These are phyloP conservation scores for Montipora cactus DNA, from an alignment of 64 coral and sea anemone genomes.

Conservation along the genomic window DNA sequence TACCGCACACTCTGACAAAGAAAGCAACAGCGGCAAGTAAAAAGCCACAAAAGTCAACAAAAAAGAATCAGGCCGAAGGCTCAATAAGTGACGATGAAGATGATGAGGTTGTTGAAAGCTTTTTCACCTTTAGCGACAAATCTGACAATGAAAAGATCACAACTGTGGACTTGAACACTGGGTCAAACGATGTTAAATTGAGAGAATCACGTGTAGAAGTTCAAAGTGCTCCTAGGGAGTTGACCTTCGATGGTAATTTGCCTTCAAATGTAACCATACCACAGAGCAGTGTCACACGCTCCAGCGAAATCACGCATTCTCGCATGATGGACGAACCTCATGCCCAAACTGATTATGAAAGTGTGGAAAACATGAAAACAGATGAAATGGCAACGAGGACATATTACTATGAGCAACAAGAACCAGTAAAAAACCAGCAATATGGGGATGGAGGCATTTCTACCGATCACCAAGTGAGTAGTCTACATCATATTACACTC, in stretches of 20 bases:
- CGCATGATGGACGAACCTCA: background rate
- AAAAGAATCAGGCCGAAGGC: slow-evolving; percentile 35
- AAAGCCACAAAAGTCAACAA: slow-evolving; percentile 30
- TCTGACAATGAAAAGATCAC: background rate
- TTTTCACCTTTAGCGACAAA: slow-evolving; percentile 89
- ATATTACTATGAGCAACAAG: slow-evolving; percentile 23
- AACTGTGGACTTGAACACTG: background rate
- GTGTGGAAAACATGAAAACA: background rate
- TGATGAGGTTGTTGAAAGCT: slow-evolving; percentile 67
- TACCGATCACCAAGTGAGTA: slow-evolving; percentile 19
- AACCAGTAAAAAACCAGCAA: background rate
- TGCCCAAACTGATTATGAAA: background rate
- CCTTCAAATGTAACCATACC: background rate
- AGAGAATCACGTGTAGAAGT: background rate
- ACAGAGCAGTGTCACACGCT: background rate
- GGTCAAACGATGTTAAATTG: background rate
- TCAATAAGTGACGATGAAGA: slow-evolving; percentile 67
- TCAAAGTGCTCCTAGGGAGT: background rate
- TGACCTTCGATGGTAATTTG: background rate
- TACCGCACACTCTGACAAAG: slow-evolving; percentile 88
- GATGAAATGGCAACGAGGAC: background rate
- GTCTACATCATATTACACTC: too few species aligned
- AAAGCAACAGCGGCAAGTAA: slow-evolving; percentile 47
- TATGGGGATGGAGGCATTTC: slow-evolving; percentile 15
- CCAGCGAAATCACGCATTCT: background rate